A percentile compares a stretch with the other conserved stretches of the same genome.
phyloP scores from a whole-genome alignment of 2,888 invertebrate species.

The Arctia plantaginis region DNA sequence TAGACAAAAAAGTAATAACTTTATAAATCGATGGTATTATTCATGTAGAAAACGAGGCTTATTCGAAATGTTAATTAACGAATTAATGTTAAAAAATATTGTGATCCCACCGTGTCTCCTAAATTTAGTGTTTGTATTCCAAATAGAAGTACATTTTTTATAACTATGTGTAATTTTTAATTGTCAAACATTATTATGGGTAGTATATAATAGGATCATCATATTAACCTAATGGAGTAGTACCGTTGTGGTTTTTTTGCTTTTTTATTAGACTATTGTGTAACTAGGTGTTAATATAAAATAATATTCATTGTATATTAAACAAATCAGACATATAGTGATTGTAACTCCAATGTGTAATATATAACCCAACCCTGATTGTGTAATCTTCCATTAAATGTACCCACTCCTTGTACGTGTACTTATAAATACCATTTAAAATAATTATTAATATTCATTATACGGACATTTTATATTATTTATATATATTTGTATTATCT shows the following conservation, averaged over 20 bases:
- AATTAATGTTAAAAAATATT: constrained; percentile 53
- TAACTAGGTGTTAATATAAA: constrained; percentile 33
- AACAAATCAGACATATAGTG: constrained; percentile 51
- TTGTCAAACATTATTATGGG: constrained; percentile 23
- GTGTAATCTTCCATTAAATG: constrained; percentile 41
- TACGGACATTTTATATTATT: background rate
- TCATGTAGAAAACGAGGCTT: constrained; percentile 44
- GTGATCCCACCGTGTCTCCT: constrained; percentile 74
- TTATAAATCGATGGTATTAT: constrained; percentile 47
- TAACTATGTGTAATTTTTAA: constrained; percentile 35
- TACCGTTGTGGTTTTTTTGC: constrained; percentile 5
- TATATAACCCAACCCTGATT: constrained; percentile 25
- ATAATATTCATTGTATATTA: constrained; percentile 50
- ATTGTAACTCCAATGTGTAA: constrained; percentile 39
- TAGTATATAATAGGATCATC: background rate
- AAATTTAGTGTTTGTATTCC: constrained; percentile 55
- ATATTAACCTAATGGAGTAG: constrained; percentile 1
- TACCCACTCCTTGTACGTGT: constrained; percentile 18
- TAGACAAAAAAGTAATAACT: constrained; percentile 22
- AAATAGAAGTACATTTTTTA: constrained; percentile 35
- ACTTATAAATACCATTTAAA: background rate
- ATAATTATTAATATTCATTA: constrained; percentile 5
- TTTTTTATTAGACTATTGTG: constrained; percentile 27
- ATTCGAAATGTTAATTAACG: constrained; percentile 47
- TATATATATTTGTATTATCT: constrained; percentile 3